Conservation (phyloP, 2,797 vertebrate species). For the Percopsis omiscomaycus region DNA sequence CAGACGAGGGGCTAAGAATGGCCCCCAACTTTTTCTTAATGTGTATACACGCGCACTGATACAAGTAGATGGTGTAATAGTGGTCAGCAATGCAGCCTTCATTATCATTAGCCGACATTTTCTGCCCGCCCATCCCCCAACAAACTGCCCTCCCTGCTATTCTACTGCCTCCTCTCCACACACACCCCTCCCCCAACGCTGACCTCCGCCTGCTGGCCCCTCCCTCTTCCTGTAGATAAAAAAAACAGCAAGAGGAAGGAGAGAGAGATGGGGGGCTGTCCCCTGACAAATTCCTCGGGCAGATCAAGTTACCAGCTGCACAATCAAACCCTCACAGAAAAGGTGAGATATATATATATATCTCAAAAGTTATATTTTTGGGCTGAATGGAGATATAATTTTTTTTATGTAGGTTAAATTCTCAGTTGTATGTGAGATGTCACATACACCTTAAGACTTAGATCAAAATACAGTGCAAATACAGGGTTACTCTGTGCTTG, state of each 20-base stretch:
- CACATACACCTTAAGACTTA: too few relatives aligned
- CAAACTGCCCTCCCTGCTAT: constrained; percentile 8
- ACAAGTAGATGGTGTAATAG: constrained; percentile 45
- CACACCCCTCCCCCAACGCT: constrained; percentile 57
- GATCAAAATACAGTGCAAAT: too few relatives aligned
- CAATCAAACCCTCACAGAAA: constrained; percentile 43
- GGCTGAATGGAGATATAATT: too few relatives aligned
- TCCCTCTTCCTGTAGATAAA: constrained; percentile 73
- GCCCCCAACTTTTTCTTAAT: constrained; percentile 16
- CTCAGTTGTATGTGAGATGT: too few relatives aligned
- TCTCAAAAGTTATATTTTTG: too few relatives aligned
- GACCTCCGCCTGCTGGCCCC: constrained; percentile 69
- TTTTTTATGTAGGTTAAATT: too few relatives aligned
- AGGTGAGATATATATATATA: too few relatives aligned
- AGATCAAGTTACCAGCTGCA: constrained; percentile 72
- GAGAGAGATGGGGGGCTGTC: constrained; percentile 39
- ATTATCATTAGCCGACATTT: constrained; percentile 79
- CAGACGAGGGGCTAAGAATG: constrained; percentile 15
- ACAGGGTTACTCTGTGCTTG: too few relatives aligned
- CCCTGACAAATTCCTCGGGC: constrained; percentile 72
- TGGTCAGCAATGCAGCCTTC: constrained; percentile 69
- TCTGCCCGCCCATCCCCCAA: constrained; percentile 70
- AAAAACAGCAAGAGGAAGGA: constrained; percentile 52
- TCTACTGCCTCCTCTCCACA: background rate
- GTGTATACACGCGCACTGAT: constrained; percentile 34